These are phyloP conservation scores for Apodemus speciosus DNA, from an alignment of 2,113 vertebrate genomes.

Conservation along the genomic window DNA sequence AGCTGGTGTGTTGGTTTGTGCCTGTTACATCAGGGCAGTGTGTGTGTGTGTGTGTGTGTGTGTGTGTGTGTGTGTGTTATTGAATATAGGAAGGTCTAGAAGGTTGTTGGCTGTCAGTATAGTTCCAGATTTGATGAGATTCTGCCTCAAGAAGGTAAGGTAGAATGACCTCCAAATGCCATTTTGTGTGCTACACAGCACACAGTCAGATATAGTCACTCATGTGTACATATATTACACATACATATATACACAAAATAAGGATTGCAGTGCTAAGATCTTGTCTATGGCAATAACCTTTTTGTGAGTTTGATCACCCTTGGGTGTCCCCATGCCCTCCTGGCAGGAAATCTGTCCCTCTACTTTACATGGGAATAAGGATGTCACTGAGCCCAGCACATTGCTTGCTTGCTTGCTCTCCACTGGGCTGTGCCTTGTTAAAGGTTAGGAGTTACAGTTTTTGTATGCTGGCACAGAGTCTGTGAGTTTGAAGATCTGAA, in stretches of 20 bases:
- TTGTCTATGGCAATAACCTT: background rate
- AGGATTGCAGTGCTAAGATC: background rate
- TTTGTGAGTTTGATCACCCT: background rate
- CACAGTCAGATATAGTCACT: background rate
- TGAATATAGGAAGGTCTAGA: background rate
- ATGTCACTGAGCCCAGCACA: background rate
- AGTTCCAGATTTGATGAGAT: background rate
- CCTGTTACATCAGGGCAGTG: background rate
- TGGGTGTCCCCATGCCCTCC: accelerated
- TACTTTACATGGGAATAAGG: background rate
- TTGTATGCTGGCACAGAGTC: background rate
- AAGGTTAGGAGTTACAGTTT: background rate
- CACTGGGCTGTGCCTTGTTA: background rate
- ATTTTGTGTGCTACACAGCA: background rate
- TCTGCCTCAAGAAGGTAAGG: no score
- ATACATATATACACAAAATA: background rate
- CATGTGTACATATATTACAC: background rate
- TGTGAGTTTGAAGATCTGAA: conserved; percentile 4
- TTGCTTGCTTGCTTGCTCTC: background rate
- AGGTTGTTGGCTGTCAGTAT: background rate
- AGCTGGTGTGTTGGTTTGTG: background rate
- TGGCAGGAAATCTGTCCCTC: background rate
- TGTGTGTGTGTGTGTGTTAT: no score
- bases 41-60: background rate
- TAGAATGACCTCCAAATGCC: background rate